Conservation (phyloP, 2,888 invertebrate genomes). For the Ennomos quercinarius region DNA sequence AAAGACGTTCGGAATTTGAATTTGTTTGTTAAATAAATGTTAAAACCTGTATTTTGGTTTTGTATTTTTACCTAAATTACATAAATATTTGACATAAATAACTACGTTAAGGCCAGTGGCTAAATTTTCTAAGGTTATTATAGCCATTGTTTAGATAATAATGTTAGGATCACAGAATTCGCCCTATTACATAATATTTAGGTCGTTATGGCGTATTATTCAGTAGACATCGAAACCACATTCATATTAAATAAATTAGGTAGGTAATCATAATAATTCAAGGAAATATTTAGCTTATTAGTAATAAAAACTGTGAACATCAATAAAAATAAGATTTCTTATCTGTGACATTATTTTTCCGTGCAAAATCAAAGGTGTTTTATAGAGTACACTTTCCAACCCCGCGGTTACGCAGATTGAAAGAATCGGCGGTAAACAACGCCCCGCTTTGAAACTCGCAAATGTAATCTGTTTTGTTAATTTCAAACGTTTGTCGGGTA, state of each 20-base stretch:
- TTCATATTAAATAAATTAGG: too few relatives aligned
- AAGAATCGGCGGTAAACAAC: slow-evolving; percentile 76
- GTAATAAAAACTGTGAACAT: too few relatives aligned
- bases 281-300: too few relatives aligned
- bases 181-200: too few relatives aligned
- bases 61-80: not conserved
- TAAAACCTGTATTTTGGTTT: not conserved
- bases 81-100: too few relatives aligned
- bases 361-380: slow-evolving; percentile 47
- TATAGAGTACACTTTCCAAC: slow-evolving; percentile 48
- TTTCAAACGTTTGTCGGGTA: slow-evolving; percentile 72
- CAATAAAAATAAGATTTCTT: not conserved
- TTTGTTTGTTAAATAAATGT: slow-evolving; percentile 14
- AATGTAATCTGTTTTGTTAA: slow-evolving; percentile 84
- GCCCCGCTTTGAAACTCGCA: slow-evolving; percentile 68
- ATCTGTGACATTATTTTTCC: slow-evolving; percentile 37
- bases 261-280: too few relatives aligned
- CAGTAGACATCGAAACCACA: too few relatives aligned
- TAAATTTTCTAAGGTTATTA: too few relatives aligned
- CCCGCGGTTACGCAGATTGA: slow-evolving; percentile 64
- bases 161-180: too few relatives aligned
- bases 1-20: slow-evolving; percentile 19
- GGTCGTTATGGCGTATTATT: too few relatives aligned
- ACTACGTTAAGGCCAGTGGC: too few relatives aligned
- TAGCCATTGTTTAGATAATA: too few relatives aligned